Base-by-base conservation (phyloP, 2,113 vertebrate genomes). In the Labeo rohita region DNA sequence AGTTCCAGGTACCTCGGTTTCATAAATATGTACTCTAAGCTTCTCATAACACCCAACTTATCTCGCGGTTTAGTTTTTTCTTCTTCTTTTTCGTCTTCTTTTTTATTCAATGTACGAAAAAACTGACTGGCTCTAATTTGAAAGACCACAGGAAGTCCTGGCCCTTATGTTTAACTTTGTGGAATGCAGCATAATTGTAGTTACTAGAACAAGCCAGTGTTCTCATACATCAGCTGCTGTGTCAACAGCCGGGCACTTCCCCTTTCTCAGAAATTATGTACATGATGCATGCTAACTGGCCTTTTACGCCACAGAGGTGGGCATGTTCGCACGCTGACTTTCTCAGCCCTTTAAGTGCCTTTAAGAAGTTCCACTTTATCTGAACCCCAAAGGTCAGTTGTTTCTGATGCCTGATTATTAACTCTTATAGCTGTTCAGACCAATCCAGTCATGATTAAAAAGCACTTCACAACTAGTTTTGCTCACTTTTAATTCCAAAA, bases 181-280 rank as follows among this genome's bases (percentile, higher is more conserved):
- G 15, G n/a, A 75, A 50, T 50, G 45, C 45, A 75, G 43, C 6
- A 15, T 28, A 28, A 75, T 65, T 75, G 78, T 63, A 75, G 72
- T 75, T 54, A 86, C 52, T 85, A 84, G 56, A 59, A 34, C 74
- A 18, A 7, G 59, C 65, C 66, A 59, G 36, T 13, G 65, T 83
- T 89, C 66, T 73, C 73, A 82, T 47, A 74, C 13, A 13, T 80
- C 74, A 76, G 59, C 68, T 83, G 43, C 63, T 65, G 47, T 86
- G 77, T 74, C 76, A 84, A 61, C 82, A 84, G 61, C 15, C 61
- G 50, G 65, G 47, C 6, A 36, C 59, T 88, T 87, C 75, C 83
- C 75, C 18, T 87, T 88, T 90, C 84, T 89, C 73, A 39, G 72
- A 85, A 89, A 83, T 84, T 12, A 77, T 81, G 80, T 66, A 13